Evolutionary conservation across 1,140 invertebrate genomes (phyloP).

Genomic region (Pantala flavescens): DNA sequence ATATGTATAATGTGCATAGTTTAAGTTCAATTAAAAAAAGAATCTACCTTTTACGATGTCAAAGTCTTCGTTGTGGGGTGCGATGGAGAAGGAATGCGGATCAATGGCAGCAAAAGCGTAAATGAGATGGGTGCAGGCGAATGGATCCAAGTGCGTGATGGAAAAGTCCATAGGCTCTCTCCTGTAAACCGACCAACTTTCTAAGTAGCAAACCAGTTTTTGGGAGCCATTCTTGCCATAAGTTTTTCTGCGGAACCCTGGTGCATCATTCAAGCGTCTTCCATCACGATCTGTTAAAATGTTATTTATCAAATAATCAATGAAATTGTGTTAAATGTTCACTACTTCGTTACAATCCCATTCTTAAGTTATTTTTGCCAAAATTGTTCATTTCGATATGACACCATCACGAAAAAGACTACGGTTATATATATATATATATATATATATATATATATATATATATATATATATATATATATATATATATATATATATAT

Average conservation of each 20-base stretch:
- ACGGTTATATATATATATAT: too few species aligned
- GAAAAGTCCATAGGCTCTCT: slow-evolving; percentile 54
- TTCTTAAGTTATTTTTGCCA: too few species aligned
- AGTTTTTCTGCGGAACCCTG: too few species aligned
- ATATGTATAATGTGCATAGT: too few species aligned
- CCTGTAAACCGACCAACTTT: slow-evolving; percentile 53
- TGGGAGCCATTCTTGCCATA: slow-evolving; percentile 20
- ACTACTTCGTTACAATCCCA: slow-evolving; percentile 6
- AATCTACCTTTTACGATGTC: slow-evolving; percentile 41
- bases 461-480: too few species aligned
- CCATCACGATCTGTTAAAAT: slow-evolving; percentile 27
- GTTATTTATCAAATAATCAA: slow-evolving; percentile 34
- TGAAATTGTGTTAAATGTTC: slow-evolving; percentile 30
- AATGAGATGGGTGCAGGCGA: slow-evolving; percentile 67
- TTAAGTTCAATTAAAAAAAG: too few species aligned
- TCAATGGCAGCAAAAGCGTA: slow-evolving; percentile 67
- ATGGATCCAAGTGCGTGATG: slow-evolving; percentile 52
- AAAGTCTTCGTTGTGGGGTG: slow-evolving; percentile 42
- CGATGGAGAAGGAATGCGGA: slow-evolving; percentile 45
- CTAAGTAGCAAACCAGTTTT: slow-evolving; percentile 54
- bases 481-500: too few species aligned
- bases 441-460: too few species aligned
- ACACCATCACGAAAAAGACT: too few species aligned
- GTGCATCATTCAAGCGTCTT: too few species aligned
- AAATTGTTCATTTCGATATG: too few species aligned